Conservation (phyloP, 2,113 vertebrate species). For the Ahaetulla prasina region DNA sequence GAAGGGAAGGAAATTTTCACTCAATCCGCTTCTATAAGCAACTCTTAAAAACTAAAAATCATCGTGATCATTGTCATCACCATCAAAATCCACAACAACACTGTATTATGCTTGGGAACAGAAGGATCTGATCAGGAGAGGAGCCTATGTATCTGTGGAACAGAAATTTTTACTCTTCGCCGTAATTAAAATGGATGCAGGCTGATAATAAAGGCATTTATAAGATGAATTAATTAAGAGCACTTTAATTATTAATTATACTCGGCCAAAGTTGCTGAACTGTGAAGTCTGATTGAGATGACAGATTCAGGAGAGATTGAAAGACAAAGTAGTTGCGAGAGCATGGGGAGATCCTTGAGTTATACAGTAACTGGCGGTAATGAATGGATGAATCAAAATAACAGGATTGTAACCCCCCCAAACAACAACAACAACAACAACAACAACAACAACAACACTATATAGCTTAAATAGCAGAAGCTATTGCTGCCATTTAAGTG, state of each 20-base stretch:
- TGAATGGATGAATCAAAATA: neutral
- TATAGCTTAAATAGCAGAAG: neutral
- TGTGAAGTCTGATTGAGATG: neutral
- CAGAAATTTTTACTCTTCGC: neutral
- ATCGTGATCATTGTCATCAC: neutral
- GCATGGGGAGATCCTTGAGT: neutral
- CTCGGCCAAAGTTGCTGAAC: neutral
- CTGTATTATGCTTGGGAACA: neutral
- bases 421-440: no score
- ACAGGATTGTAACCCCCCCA: neutral
- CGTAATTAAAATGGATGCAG: neutral
- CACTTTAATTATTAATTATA: neutral
- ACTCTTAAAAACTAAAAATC: neutral
- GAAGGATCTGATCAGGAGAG: neutral
- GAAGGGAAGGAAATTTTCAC: neutral
- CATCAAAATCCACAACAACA: neutral
- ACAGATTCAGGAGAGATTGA: neutral
- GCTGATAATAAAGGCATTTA: neutral
- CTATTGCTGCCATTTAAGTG: neutral
- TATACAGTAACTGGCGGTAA: neutral
- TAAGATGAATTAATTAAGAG: neutral
- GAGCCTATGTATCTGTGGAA: neutral
- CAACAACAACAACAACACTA: neutral
- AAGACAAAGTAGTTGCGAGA: neutral
- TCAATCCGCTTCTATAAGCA: neutral